phyloP scores from a whole-genome alignment of 2,888 invertebrate species.

The Tortricodes alternella region DNA sequence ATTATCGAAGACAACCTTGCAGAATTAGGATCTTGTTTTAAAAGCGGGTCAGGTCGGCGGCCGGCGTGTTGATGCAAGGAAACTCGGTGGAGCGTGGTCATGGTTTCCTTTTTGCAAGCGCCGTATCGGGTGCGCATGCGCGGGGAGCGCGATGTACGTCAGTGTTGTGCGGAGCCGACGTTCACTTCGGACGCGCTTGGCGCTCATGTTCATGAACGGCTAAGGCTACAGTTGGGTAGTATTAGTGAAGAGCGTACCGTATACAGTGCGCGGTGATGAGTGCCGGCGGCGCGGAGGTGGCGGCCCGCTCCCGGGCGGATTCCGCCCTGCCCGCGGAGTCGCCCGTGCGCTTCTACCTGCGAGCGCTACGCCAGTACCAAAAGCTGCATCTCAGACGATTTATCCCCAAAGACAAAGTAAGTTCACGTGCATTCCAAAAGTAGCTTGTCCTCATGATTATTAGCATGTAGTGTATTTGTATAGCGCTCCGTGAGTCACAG shows the following conservation, averaged over 20 bases:
- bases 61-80: conserved; percentile 57
- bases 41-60: conserved; percentile 74
- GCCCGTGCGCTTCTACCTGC: conserved; percentile 79
- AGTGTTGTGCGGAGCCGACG: conserved; percentile 75
- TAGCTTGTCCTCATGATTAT: too few relatives aligned
- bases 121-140: conserved; percentile 67
- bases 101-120: conserved; percentile 74
- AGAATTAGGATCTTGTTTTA: conserved; percentile 45
- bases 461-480: too few relatives aligned
- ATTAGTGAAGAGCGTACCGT: conserved; percentile 59
- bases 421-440: conserved; percentile 39
- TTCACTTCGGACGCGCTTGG: conserved; percentile 80
- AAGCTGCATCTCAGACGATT: conserved; percentile 81
- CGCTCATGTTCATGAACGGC: conserved; percentile 58
- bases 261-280: conserved; percentile 47
- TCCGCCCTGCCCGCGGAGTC: conserved; percentile 59
- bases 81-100: conserved; percentile 66
- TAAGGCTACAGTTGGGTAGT: conserved; percentile 45
- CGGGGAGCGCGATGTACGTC: conserved; percentile 61
- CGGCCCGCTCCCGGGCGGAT: conserved; percentile 61
- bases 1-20: conserved; percentile 9
- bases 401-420: conserved; percentile 79
- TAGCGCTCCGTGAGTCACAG: too few relatives aligned
- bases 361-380: conserved; percentile 85
- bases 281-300: conserved; percentile 65